A percentile compares a stretch with the other conserved stretches of the same genome.
Conservation (phyloP, 2,797 vertebrate species). For the Hemitrygon akajei region DNA sequence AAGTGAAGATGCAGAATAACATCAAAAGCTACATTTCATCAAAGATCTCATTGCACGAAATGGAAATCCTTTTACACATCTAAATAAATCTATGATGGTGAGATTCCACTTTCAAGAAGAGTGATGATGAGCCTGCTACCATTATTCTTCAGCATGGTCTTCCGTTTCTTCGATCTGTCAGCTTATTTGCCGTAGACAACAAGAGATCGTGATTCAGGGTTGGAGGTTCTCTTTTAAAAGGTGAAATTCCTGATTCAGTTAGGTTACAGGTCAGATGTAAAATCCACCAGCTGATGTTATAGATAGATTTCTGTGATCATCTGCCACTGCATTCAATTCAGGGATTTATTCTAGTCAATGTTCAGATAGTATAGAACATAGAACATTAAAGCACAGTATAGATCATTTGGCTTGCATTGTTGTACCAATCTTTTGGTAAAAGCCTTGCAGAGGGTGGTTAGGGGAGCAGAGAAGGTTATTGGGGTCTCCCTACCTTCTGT, state of each 20-base stretch:
- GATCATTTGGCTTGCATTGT: no score
- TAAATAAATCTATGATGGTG: neutral
- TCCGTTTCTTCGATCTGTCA: neutral
- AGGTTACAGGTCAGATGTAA: no score
- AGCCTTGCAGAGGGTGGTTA: no score
- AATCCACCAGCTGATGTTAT: no score
- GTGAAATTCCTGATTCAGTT: neutral
- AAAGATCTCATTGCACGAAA: neutral
- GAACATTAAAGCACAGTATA: no score
- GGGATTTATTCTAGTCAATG: no score
- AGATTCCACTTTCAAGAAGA: neutral
- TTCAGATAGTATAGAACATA: no score
- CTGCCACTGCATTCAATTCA: no score
- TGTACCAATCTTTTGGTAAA: no score
- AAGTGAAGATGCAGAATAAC: neutral
- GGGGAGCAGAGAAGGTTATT: no score
- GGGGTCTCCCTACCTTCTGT: no score
- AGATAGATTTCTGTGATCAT: no score
- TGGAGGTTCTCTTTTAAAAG: neutral
- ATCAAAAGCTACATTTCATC: neutral
- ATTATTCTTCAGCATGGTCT: neutral
- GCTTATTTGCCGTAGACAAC: neutral
- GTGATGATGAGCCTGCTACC: neutral
- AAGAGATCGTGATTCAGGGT: neutral
- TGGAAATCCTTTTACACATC: neutral